Evolutionary conservation across 2,888 invertebrate species (phyloP).

Genomic region (Esperia sulphurella): DNA sequence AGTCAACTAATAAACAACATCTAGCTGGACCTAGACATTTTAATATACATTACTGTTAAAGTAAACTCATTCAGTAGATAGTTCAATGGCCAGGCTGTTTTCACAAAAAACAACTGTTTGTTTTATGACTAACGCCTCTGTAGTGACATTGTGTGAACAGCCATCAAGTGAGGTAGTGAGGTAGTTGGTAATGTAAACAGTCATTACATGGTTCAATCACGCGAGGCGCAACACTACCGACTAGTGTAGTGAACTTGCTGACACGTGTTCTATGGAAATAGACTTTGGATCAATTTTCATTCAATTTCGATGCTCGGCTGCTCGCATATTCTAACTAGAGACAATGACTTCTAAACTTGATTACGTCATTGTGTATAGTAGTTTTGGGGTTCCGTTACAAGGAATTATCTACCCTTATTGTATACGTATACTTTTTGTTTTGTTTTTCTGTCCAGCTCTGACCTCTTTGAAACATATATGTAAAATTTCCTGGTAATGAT

Average conservation of each 20-base stretch:
- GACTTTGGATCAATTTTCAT: not conserved
- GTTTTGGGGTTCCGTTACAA: no score
- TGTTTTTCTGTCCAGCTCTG: no score
- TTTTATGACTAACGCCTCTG: not conserved
- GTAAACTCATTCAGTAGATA: not conserved
- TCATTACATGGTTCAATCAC: constrained; percentile 35
- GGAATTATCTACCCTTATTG: no score
- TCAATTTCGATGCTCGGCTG: no score
- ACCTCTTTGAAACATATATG: no score
- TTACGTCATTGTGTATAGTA: no score
- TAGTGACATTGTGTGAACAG: constrained; percentile 9
- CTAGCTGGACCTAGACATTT: no score
- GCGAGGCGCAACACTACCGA: constrained; percentile 22
- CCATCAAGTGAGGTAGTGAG: constrained; percentile 5
- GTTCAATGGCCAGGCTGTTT: not conserved
- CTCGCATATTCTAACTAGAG: no score
- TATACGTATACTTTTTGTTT: no score
- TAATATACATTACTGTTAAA: not conserved
- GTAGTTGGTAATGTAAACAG: constrained; percentile 27
- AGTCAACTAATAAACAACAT: no score
- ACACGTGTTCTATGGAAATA: constrained; percentile 5
- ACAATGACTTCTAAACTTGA: no score
- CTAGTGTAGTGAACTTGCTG: constrained; percentile 13
- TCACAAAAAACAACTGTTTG: not conserved
- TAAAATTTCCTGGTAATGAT: no score